These are phyloP conservation scores for Cyprinodon variegatus DNA, from an alignment of 2,113 vertebrate species.

Conservation along the genomic window DNA sequence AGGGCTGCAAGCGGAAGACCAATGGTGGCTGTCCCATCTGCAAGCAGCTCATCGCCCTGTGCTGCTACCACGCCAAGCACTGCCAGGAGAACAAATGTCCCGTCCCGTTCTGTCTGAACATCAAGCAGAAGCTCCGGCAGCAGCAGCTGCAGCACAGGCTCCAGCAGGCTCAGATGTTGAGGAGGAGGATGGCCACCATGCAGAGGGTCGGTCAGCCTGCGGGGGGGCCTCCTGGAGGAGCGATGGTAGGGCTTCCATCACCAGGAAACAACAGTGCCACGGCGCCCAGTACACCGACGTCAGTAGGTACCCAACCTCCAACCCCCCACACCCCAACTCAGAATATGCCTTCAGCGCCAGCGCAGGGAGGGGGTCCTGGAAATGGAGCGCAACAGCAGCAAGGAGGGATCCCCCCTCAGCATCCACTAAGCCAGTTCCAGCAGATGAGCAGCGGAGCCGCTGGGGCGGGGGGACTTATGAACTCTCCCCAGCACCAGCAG, in stretches of 20 bases:
- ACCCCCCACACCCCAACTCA: slow-evolving; percentile 89
- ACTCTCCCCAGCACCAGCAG: slow-evolving; percentile 78
- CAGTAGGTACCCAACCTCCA: slow-evolving; percentile 88
- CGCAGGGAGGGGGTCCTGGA: slow-evolving; percentile 68
- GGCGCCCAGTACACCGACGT: slow-evolving; percentile 89
- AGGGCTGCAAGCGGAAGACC: slow-evolving; percentile 96
- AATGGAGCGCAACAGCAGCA: slow-evolving; percentile 62
- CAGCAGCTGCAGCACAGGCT: slow-evolving; percentile 96
- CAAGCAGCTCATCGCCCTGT: slow-evolving; percentile 98
- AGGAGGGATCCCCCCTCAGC: slow-evolving; percentile 81
- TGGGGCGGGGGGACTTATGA: slow-evolving; percentile 79
- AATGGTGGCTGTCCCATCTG: slow-evolving; percentile 97
- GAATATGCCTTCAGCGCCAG: slow-evolving; percentile 56
- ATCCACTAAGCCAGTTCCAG: slow-evolving; percentile 86
- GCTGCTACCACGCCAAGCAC: slow-evolving; percentile 98
- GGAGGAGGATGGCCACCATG: slow-evolving; percentile 96
- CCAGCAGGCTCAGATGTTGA: slow-evolving; percentile 97
- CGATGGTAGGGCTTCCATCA: slow-evolving; percentile 85
- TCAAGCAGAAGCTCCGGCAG: slow-evolving; percentile 96
- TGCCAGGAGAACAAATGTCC: slow-evolving; percentile 99
- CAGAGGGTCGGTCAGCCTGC: slow-evolving; percentile 87
- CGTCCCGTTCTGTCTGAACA: slow-evolving; percentile 97
- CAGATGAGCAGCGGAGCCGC: slow-evolving; percentile 79
- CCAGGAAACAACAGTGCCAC: slow-evolving; percentile 79
- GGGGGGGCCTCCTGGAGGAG: slow-evolving; percentile 70